Base-by-base conservation (phyloP, 1,140 invertebrate species). In the Copidosoma floridanum region DNA sequence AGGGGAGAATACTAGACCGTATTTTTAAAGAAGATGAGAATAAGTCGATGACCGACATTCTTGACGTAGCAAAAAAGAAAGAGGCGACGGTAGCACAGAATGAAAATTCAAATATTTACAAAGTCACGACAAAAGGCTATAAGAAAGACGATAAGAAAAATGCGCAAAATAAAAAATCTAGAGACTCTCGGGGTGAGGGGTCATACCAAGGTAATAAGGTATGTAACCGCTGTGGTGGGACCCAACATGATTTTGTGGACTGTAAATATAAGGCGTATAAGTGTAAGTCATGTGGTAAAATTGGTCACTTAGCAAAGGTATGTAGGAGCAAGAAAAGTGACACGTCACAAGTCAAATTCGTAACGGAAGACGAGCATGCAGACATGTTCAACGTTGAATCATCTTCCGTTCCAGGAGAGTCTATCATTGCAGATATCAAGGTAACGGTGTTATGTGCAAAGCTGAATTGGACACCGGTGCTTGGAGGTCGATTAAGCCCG, bases 1-100 rank as follows among this genome's bases (percentile, higher is more conserved):
- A 35, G 21, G 63, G 59, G 2, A 50, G 27, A 51, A 52, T 70
- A 27, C 32, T 65, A 0, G 64, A 67, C 24, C 11, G 41, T 23
- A 1, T 69, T 2, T 69, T 61, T 40, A 16, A 40, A 40, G 38
- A 40, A 40, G 14, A 16, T 16, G 11, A 40, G 11, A 16, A n/a
- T 14, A 11, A 7, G 5, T 11, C 38, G 16, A 14, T 40, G 8
- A 7, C 5, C 11, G 14, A 40, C 16, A 40, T 40, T 11, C 10
- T 40, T 5, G 38, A 40, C 11, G 4, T 40, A 16, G 38, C 38
- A 5, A 11, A 14, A n/a, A 40, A 40, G 14, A 40, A 40, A 40
- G 38, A 40, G 16, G 38, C 38, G 5, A 14, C 38, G 7, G 4
- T 40, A 14, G 38, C 10, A 16, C 5, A 16, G 38, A 32, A 40